Evolutionary conservation across 2,113 vertebrate genomes (phyloP), one percentile per base, ranked within the genome.

Genomic region (Cettia cetti): DNA sequence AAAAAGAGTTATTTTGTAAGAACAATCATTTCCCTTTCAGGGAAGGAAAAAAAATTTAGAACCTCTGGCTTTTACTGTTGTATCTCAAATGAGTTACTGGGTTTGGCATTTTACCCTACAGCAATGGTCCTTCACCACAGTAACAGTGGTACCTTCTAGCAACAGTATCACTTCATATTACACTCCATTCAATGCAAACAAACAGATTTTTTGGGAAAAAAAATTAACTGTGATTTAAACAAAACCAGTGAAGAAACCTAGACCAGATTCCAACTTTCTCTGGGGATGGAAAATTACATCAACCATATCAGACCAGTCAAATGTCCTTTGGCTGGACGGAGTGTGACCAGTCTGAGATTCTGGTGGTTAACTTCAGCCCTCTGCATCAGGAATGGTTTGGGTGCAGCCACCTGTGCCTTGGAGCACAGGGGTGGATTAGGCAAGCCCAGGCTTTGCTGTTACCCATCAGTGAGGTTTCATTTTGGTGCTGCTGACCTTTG

Each of bases 1-100:
- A 59, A 57, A 86, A 81, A 89, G 17, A 53, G 22, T 37, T 40
- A 69, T 70, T 96, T 90, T 76, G 50, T 69, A 68, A 85, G 57
- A 80, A 47, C 9, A 89, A 81, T 63, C 8, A 78, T 69, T 76
- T 90, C 37, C 40, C 45, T 76, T 71, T 71, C 74, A 68, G 28
- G 21, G 47, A 68, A 66, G 24, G 27, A 1, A 22, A 53, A 42
- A 61, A 30, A 60, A n/a, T 2, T 4, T 20, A 22, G 52, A 81
- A 65, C 2, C 10, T 52, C 40, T 68, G 57, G 26, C 16, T 90
- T 90, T 53, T 35, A 64, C 23, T 82, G 45, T 53, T 56, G 9
- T 53, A 66, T 61, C 71, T 92, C 49, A 75, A 35, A 6, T 19
- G 80, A 87, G 50, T 65, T n/a, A 81, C 37, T 61, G 19, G 35